Evolutionary conservation across 2,113 vertebrate genomes (phyloP), one percentile per base, ranked within the genome.

Genomic region (Engystomops pustulosus): DNA sequence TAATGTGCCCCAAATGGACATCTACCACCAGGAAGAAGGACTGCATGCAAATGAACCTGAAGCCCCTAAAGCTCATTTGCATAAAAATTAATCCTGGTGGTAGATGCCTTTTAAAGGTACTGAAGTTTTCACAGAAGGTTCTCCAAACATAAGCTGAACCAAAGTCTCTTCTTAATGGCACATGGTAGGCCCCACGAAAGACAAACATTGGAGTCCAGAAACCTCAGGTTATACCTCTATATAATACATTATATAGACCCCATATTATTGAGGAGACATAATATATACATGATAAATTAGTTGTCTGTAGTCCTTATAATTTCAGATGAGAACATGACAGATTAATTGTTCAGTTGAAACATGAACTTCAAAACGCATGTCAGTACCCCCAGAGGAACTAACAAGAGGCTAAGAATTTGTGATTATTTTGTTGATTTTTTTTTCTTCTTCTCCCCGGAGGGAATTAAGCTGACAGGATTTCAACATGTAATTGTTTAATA

Each of bases 391-490:
- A 55, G 30, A 53, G 47, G 47, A 76, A n/a, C 47, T n/a, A 76
- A 36, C 72, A 76, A 34, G 49, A 49, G 47, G 27, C 47, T 20
- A 36, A n/a, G 44, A 74, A 49, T 53, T 55, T 9, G 30, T 47
- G 44, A 76, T 76, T 34, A 76, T 53, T 76, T 76, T 55, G 47
- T 75, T 51, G 44, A 72, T 75, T 76, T 76, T 74, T 75, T 41
- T 55, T 32, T 27, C 17, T 45, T 45, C 30, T 75, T n/a, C 27
- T 76, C 47, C 71, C 47, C 6, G 10, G 30, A 30, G 72, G 18
- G 49, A 76, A 23, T 34, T 36, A 12, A 76, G 49, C 47, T 76
- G 72, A 51, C 72, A 76, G 49, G 38, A 76, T 76, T 55, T 76
- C 71, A 76, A 20, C 34, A 34, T n/a, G 47, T 76, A 53, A 76